Conservation (phyloP, 2,113 vertebrate species). For the Podiceps cristatus region DNA sequence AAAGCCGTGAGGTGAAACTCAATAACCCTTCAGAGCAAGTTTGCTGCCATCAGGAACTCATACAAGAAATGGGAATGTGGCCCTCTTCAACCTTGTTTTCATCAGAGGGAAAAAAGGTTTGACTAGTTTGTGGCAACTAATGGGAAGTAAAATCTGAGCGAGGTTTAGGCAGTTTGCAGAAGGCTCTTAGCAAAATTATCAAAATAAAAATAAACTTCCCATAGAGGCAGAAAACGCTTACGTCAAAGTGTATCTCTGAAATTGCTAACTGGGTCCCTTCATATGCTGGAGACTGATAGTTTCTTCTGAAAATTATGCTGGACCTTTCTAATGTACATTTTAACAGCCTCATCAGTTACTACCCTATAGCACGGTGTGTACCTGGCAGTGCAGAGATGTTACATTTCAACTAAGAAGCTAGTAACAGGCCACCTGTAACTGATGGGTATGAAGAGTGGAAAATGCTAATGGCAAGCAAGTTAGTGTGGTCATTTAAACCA, state of each 20-base stretch:
- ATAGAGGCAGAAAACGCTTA: background rate
- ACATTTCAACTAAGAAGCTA: background rate
- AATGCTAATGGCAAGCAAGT: background rate
- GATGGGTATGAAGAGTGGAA: background rate
- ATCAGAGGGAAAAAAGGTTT: background rate
- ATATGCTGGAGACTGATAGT: background rate
- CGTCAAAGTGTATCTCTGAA: background rate
- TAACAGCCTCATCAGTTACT: background rate
- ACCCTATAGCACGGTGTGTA: background rate
- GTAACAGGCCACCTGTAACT: background rate
- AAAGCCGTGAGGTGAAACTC: fast-evolving
- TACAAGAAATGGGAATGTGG: background rate
- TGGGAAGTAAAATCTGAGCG: background rate
- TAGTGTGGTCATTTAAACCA: background rate
- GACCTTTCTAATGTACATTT: background rate
- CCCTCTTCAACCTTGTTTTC: background rate
- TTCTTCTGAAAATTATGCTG: background rate
- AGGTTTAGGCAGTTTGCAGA: background rate
- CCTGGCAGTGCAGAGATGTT: background rate
- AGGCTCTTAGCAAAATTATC: background rate
- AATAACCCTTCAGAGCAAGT: fast-evolving
- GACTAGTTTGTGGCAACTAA: background rate
- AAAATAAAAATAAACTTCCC: background rate
- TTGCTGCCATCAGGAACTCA: background rate
- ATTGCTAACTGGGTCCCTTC: background rate